These are phyloP conservation scores for Eledona agricola DNA, from an alignment of 2,888 invertebrate genomes.

Conservation along the genomic window DNA sequence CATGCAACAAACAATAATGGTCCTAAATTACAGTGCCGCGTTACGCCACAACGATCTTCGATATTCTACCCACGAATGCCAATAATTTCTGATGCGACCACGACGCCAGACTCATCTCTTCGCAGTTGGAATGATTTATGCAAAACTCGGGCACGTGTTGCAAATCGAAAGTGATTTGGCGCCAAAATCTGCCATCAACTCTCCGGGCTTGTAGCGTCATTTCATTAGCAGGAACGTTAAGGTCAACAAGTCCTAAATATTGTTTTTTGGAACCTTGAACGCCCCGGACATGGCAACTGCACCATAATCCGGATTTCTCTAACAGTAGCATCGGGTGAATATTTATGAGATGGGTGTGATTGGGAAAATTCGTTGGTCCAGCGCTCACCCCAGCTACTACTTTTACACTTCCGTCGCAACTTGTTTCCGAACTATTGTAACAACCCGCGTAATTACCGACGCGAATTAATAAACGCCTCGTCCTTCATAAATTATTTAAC, in stretches of 20 bases:
- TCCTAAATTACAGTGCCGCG: too few species aligned
- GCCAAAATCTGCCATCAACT: conserved; percentile 33
- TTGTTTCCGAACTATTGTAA: conserved; percentile 16
- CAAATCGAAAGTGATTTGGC: conserved; percentile 35
- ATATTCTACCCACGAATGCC: too few species aligned
- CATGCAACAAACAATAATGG: too few species aligned
- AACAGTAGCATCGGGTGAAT: conserved; percentile 17
- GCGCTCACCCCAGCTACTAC: conserved; percentile 19
- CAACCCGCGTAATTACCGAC: conserved; percentile 6
- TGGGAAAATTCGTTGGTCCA: conserved; percentile 28
- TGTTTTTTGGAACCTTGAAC: conserved; percentile 38
- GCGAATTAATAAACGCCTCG: conserved; percentile 16
- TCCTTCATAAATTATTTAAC: conserved; percentile 23
- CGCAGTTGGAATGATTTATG: not conserved
- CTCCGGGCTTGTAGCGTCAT: conserved; percentile 34
- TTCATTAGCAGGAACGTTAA: conserved; percentile 39
- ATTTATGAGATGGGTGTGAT: conserved; percentile 31
- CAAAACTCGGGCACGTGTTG: conserved; percentile 22
- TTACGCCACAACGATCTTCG: too few species aligned
- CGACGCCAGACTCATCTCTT: not conserved
- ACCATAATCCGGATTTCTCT: conserved; percentile 8
- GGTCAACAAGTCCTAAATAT: conserved; percentile 42
- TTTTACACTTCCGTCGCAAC: conserved; percentile 29
- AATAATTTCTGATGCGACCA: too few species aligned
- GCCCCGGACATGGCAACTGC: conserved; percentile 30